These are phyloP conservation scores for Steinernema khuongi DNA, from an alignment of 1,140 invertebrate genomes.

Conservation along the genomic window DNA sequence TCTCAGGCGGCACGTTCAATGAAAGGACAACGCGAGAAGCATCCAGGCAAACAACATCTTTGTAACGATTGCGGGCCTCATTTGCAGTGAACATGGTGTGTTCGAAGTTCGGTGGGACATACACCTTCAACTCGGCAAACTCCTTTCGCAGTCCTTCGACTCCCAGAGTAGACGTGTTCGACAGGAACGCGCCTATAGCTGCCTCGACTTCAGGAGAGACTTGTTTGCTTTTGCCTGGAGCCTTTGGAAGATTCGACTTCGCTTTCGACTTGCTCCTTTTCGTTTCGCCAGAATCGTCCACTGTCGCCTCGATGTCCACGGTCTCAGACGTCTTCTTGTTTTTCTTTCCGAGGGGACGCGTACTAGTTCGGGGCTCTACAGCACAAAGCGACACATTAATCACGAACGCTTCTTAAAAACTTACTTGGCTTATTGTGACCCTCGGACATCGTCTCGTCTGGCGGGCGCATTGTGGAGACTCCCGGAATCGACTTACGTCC, in stretches of 20 bases:
- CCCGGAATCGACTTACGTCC: too few species aligned
- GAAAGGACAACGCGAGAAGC: conserved; percentile 28
- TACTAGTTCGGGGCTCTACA: too few species aligned
- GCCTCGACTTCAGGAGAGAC: conserved; percentile 11
- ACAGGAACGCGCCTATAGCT: conserved; percentile 11
- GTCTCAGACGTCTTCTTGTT: conserved; percentile 13
- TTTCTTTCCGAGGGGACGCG: too few species aligned
- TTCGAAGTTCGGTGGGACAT: conserved; percentile 13
- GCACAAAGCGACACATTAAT: too few species aligned
- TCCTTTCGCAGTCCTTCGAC: conserved; percentile 22
- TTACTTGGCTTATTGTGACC: too few species aligned
- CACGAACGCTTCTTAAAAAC: too few species aligned
- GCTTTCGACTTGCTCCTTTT: not conserved
- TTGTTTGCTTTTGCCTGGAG: not conserved
- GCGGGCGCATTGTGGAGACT: too few species aligned
- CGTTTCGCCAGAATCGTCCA: not conserved
- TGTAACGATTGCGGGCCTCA: conserved; percentile 37
- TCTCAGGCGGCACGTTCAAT: conserved; percentile 36
- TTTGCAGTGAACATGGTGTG: conserved; percentile 25
- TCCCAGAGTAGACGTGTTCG: not conserved
- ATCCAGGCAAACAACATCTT: conserved; percentile 36
- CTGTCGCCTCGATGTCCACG: not conserved
- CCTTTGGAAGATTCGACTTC: not conserved
- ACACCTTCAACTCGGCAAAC: conserved; percentile 24
- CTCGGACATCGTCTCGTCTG: too few species aligned